Evolutionary conservation across 2,888 invertebrate species (phyloP), one percentile per base, ranked within the genome.

Genomic region (Noctua janthina): DNA sequence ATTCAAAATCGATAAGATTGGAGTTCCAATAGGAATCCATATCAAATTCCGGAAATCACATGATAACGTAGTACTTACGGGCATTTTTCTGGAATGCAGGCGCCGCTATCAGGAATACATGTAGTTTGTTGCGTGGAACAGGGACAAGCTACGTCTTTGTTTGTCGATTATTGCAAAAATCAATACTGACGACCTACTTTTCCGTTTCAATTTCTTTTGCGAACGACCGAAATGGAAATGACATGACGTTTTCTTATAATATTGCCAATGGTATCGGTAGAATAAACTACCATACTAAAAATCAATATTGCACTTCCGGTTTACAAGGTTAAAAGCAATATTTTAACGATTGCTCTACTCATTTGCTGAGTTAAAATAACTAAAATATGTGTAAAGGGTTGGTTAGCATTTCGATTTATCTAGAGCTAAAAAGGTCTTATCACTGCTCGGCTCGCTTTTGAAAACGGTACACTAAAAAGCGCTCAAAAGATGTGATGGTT

Each of bases 151-250:
- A 89, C 86, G 91, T 91, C 94, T 93, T 94, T 95, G 94, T 94
- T 94, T 92, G 93, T 90, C 90, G 92, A 93, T 92, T 93, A 93
- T 91, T 93, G 89, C 90, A 94, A 96, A 96, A 96, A 96, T 96
- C 96, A 95, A 96, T 96, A 95, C 91, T 88, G 92, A 90, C 94
- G 95, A 96, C 96, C 96, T 95, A 96, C 93, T 95, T 95, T 94
- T 91, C 92, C 91, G 91, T 91, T 92, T 92, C 92, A 90, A 92
- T 92, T 92, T 92, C 92, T 90, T 91, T 83, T 2, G 20, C 54
- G 23, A 79, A 71, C 81, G 84, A 92, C 92, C 93, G 93, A 92
- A 93, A 93, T 91, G 87, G 92, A 92, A 92, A 90, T 93, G 93
- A 92, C 92, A 90, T 93, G 93, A 93, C 92, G 89, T 93, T 92